Percentiles rank a stretch among this genome's conserved stretches.
These are phyloP conservation scores for Eonycteris spelaea DNA, from an alignment of 2,113 vertebrate genomes.

Conservation along the genomic window DNA sequence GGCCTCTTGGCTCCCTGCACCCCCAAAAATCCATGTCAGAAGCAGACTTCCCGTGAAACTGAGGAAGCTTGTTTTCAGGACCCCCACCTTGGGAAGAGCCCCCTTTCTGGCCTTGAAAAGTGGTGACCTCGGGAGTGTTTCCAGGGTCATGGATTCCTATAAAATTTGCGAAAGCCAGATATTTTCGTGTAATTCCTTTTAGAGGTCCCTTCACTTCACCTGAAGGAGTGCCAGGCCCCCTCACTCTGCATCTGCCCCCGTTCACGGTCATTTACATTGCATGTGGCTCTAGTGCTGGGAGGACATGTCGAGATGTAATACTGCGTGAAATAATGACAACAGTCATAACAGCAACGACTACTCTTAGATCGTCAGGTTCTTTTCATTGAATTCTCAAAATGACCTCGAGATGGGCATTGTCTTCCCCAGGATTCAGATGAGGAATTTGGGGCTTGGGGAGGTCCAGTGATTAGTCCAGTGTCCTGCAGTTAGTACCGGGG, in stretches of 20 bases:
- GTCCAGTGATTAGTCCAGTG: neutral
- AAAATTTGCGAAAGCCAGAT: neutral
- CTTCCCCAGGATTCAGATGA: neutral
- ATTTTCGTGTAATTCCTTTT: neutral
- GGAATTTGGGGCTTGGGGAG: neutral
- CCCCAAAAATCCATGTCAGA: neutral
- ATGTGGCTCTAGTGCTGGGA: neutral
- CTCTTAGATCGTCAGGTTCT: neutral
- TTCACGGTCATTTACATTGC: neutral
- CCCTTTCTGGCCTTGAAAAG: neutral
- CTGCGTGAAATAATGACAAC: neutral
- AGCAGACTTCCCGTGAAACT: neutral
- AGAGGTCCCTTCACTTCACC: fast-evolving
- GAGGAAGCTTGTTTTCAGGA: neutral
- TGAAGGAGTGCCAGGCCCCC: neutral
- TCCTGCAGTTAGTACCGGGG: neutral
- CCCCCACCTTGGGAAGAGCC: neutral
- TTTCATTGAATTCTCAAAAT: neutral
- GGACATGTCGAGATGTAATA: neutral
- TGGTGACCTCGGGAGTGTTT: neutral
- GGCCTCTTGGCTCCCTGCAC: neutral
- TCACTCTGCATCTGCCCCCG: neutral
- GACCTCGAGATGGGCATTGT: neutral
- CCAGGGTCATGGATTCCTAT: neutral
- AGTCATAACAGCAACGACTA: neutral